Base-by-base conservation (phyloP, 23 tunicate genomes). In the Styela plicata region DNA sequence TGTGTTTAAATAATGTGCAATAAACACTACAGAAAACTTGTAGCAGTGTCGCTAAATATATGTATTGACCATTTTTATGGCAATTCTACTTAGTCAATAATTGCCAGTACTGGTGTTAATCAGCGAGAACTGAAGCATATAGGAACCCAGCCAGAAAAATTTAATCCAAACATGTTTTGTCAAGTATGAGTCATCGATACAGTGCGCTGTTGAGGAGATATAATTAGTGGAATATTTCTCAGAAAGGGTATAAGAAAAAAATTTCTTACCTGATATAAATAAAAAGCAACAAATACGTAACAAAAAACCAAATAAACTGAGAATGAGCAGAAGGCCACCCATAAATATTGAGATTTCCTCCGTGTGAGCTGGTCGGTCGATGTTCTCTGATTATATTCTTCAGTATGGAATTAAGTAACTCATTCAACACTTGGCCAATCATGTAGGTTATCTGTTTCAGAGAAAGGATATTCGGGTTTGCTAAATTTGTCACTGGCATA, bases 311-410 rank as follows among this genome's bases (percentile, higher is more conserved):
- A 26, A 81, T 82, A 52, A 90, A 90, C 70, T 90, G 96, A 18
- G 89, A 78, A 77, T 90, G 96, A 26, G 96, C 83, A 33, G 89
- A 85, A 22, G 96, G 96, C 96, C 96, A 90, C 5, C 90, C 96
- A 77, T 87, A 90, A 16, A 71, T 62, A 25, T 69, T 80, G 28
- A 64, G 62, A 28, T 73, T 27, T 1, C 23, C 34, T 2, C 65
- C 34, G 44, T 86, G 86, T 10, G 33, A 33, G 63, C 68, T 82
- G 33, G 70, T 26, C 31, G 96, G 96, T 27, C 96, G 67, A 24
- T 82, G 73, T 79, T 90, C 96, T 24, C 36, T 37, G 13, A 85
- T 57, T 29, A 63, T 24, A 27, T 80, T 63, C 70, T 90, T 90
- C 36, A 90, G 33, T 23, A 85, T 23, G 22, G 33, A 69, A 36